Evolutionary conservation across 2,888 invertebrate genomes (phyloP), one percentile per base, ranked within the genome.

Genomic region (Hyppa rectilinea): DNA sequence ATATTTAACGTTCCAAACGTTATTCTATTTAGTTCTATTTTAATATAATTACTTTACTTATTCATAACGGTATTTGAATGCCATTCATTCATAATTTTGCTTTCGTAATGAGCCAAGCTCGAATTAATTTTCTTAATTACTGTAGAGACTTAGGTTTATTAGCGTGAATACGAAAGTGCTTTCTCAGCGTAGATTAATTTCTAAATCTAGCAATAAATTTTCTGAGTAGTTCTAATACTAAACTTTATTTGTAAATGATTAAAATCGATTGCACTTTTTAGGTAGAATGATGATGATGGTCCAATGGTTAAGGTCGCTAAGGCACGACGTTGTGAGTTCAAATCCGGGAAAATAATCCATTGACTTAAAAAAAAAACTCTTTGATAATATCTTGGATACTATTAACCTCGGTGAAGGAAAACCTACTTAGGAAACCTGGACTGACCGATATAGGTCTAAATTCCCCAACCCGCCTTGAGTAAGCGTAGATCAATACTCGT

Each of bases 51-150:
- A 45, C 36, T 55, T 31, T n/a, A 29, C 20, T 52, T 55, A 71
- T 58, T 20, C 23, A 20, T 40, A 60, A 29, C 31, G 14, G 1
- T 55, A 55, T 73, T 65, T 4, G 14, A 73, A 73, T 43, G 7
- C 17, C 12, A 26, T 52, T 36, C 5, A 73, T 66, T 66, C 49
- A 45, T 49, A 73, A 61, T 74, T 61, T 58, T 31, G 31, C 61
- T 52, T 61, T 73, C 26, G 6, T 52, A 61, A 64, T 64, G 49
- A 64, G 43, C 45, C 5, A 40, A 65, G 26, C 34, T 43, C 26
- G 23, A 29, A 61, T 73, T 79, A 3, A 79, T 76, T 58, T 61
- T 52, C 50, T 36, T 80, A 73, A 79, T 76, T 52, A 77, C 80
- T 23, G 9, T 17, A 3, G 1, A 23, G 17, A 43, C 29, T 62